Percentiles rank a stretch among this genome's conserved stretches.
phyloP scores from a whole-genome alignment of 2,113 vertebrate genomes.

The Cryptotis parvus region DNA sequence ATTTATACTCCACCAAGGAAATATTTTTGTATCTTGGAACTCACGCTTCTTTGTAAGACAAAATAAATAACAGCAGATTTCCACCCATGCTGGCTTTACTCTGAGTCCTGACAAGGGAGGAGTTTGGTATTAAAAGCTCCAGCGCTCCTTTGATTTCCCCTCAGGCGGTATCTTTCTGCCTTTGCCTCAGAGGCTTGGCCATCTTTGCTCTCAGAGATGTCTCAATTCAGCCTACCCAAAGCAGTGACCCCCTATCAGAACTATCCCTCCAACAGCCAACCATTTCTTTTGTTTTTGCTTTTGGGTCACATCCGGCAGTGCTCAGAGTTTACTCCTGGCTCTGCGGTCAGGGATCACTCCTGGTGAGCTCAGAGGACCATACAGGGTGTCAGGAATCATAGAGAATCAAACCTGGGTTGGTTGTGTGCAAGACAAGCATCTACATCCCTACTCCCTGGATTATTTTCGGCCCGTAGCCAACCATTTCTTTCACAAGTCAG shows the following conservation, averaged over 20 bases:
- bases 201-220: not conserved
- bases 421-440: no score
- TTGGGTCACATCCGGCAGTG: no score
- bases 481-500: not conserved
- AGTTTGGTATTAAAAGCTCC: not conserved
- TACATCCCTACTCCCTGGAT: no score
- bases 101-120: not conserved
- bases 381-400: no score
- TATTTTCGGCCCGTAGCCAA: not conserved
- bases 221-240: not conserved
- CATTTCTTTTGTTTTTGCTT: no score
- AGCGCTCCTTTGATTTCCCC: not conserved
- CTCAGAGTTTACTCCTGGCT: no score
- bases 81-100: not conserved
- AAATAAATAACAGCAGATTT: not conserved
- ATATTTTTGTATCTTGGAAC: constrained; percentile 1
- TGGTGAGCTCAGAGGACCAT: no score
- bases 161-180: not conserved
- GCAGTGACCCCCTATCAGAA: not conserved
- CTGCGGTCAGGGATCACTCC: no score
- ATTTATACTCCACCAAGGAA: not conserved
- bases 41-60: not conserved
- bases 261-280: no score
- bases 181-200: not conserved
- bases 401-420: no score